Percentiles rank a stretch among this genome's conserved stretches.
These are phyloP conservation scores for Formica selysi DNA, from an alignment of 1,140 invertebrate species.

Conservation along the genomic window DNA sequence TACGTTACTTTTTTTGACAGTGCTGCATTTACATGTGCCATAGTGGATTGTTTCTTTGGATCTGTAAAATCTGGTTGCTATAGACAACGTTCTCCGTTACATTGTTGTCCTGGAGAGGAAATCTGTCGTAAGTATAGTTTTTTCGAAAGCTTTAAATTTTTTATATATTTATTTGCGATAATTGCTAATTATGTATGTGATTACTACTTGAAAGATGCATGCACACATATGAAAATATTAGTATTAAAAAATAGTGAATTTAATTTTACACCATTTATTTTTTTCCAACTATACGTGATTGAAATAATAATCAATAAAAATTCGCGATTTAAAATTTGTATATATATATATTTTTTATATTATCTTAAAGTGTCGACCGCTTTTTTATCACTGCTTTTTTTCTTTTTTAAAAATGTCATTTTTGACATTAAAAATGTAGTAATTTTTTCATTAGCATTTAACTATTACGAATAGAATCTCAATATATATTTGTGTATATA, in stretches of 20 bases:
- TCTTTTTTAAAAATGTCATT: background rate
- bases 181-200: background rate
- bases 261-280: too few relatives aligned
- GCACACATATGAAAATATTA: too few relatives aligned
- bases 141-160: background rate
- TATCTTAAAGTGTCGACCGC: too few relatives aligned
- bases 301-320: background rate
- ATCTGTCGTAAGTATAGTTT: slow-evolving; percentile 76
- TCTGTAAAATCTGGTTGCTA: slow-evolving; percentile 62
- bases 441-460: too few relatives aligned
- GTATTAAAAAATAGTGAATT: too few relatives aligned
- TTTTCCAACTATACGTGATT: background rate
- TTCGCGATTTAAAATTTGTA: background rate
- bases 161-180: background rate
- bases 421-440: background rate
- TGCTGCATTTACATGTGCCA: slow-evolving; percentile 73
- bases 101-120: slow-evolving; percentile 67
- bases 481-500: too few relatives aligned
- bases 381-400: too few relatives aligned
- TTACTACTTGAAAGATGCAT: too few relatives aligned
- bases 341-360: too few relatives aligned
- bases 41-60: slow-evolving; percentile 65
- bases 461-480: too few relatives aligned
- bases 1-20: slow-evolving; percentile 48
- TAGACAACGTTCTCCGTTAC: background rate